These are phyloP conservation scores for Sisyra nigra DNA, from an alignment of 2,888 invertebrate species.

Conservation along the genomic window DNA sequence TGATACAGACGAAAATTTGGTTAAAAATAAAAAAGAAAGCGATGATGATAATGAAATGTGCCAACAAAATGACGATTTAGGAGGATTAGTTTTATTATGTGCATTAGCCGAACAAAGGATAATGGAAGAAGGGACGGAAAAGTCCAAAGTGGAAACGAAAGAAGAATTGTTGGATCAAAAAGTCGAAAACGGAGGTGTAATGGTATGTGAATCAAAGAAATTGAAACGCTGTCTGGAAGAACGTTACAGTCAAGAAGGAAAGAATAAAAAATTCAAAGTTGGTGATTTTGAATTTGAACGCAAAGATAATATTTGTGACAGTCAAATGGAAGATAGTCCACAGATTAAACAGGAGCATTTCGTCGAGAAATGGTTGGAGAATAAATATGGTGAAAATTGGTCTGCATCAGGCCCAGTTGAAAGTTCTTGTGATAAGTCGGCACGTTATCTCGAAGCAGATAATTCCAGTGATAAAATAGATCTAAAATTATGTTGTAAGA, in stretches of 20 bases:
- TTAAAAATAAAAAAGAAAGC: conserved; percentile 20
- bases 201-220: conserved; percentile 27
- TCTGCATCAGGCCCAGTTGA: too few relatives aligned
- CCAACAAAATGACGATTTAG: conserved; percentile 30
- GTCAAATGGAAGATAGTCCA: conserved; percentile 2
- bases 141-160: conserved; percentile 14
- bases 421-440: too few relatives aligned
- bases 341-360: neutral
- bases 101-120: conserved; percentile 73
- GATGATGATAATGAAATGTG: conserved; percentile 7
- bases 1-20: conserved; percentile 27
- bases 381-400: neutral
- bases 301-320: neutral
- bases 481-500: conserved; percentile 23
- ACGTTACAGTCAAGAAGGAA: conserved; percentile 1
- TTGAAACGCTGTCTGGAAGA: conserved; percentile 15
- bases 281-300: conserved; percentile 7
- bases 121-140: conserved; percentile 50
- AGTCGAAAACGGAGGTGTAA: conserved; percentile 22
- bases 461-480: conserved; percentile 18
- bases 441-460: neutral
- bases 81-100: conserved; percentile 59
- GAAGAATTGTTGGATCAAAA: conserved; percentile 12
- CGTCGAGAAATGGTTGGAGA: neutral
- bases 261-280: conserved; percentile 5